Conservation (phyloP, 1,140 invertebrate genomes). For the Lasaia peninsularis region DNA sequence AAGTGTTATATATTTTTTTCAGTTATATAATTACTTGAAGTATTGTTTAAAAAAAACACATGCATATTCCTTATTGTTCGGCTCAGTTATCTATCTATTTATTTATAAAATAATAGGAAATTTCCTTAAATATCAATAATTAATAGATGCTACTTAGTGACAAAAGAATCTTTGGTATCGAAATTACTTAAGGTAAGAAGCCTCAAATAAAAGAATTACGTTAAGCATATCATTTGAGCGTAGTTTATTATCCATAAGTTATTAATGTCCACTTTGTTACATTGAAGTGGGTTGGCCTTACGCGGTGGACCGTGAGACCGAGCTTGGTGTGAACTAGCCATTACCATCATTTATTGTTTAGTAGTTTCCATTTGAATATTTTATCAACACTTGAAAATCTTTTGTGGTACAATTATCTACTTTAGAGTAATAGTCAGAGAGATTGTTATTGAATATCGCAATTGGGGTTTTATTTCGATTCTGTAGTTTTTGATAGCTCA, state of each 20-base stretch:
- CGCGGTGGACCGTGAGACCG: conserved; percentile 43
- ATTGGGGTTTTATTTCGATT: conserved; percentile 3
- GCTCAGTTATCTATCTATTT: no score
- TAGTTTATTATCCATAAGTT: conserved; percentile 23
- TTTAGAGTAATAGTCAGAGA: background rate
- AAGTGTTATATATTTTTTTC: no score
- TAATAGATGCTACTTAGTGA: background rate
- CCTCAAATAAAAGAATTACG: background rate
- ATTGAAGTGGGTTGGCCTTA: conserved; percentile 40
- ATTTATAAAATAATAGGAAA: no score
- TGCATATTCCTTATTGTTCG: no score
- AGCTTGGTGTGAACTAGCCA: conserved; percentile 48
- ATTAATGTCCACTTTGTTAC: conserved; percentile 31
- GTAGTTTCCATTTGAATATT: conserved; percentile 44
- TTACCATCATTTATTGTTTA: conserved; percentile 57
- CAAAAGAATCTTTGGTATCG: background rate
- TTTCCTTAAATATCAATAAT: no score
- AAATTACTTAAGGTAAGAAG: background rate
- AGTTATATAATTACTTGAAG: no score
- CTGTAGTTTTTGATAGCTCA: conserved; percentile 20
- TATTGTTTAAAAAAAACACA: no score
- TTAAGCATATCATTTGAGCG: background rate
- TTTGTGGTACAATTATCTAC: conserved; percentile 13
- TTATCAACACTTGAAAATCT: conserved; percentile 44
- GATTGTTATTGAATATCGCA: background rate